Percentiles rank a stretch among this genome's conserved stretches.
phyloP scores from a whole-genome alignment of 1,140 invertebrate species.

The Dufourea novaeangliae region DNA sequence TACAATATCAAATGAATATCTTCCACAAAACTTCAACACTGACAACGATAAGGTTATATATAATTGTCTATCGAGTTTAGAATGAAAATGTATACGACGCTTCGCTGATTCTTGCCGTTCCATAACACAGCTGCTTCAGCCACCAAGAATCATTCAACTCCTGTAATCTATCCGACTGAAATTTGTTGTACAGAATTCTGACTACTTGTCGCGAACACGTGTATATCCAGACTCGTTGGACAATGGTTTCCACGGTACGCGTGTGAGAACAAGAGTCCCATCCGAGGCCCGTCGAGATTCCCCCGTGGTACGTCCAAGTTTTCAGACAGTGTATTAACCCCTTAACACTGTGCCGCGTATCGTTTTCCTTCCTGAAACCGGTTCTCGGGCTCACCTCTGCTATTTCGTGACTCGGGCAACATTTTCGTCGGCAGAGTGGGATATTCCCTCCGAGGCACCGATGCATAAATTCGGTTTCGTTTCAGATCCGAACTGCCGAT shows the following conservation, averaged over 20 bases:
- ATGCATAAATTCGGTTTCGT: conserved; percentile 49
- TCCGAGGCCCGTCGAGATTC: not conserved
- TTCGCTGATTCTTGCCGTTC: too few relatives aligned
- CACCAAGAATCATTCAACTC: too few relatives aligned
- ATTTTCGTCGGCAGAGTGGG: conserved; percentile 45
- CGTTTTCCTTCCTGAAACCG: conserved; percentile 43
- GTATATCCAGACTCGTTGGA: too few relatives aligned
- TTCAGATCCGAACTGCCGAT: conserved; percentile 36
- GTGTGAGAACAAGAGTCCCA: not conserved
- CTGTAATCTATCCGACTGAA: too few relatives aligned
- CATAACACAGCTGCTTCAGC: too few relatives aligned
- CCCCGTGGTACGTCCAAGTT: conserved; percentile 1
- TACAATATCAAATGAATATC: too few relatives aligned
- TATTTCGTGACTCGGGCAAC: conserved; percentile 49
- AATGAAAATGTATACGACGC: too few relatives aligned
- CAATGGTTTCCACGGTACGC: not conserved
- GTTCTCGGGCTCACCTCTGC: conserved; percentile 40
- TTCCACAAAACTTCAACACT: too few relatives aligned
- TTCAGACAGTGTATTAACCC: conserved; percentile 35
- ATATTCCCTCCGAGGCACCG: conserved; percentile 42
- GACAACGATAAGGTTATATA: too few relatives aligned
- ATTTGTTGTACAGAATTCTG: not conserved
- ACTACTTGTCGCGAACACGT: too few relatives aligned
- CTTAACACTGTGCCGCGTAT: conserved; percentile 42
- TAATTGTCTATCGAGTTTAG: too few relatives aligned